phyloP scores from a whole-genome alignment of 2,888 invertebrate species.

The Stenoptilia bipunctidactyla region DNA sequence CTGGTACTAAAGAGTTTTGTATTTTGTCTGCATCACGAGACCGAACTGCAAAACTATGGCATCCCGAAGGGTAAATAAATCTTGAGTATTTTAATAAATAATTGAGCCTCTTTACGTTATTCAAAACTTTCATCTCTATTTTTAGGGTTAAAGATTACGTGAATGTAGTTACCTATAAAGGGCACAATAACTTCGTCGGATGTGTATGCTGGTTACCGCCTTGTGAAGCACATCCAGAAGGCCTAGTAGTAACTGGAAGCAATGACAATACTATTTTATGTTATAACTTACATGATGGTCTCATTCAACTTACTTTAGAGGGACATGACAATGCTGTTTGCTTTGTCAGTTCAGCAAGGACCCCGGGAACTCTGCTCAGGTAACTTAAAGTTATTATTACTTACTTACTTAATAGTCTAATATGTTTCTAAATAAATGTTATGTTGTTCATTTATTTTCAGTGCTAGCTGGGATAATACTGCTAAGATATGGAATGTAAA shows the following conservation, averaged over 20 bases:
- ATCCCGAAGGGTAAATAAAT: slow-evolving; percentile 75
- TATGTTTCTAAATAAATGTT: no score
- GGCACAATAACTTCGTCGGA: slow-evolving; percentile 89
- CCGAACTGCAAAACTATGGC: slow-evolving; percentile 89
- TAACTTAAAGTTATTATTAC: slow-evolving; percentile 17
- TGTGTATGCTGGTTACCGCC: slow-evolving; percentile 84
- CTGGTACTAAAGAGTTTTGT: slow-evolving; percentile 74
- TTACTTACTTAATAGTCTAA: not conserved
- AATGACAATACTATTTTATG: slow-evolving; percentile 88
- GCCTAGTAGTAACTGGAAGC: slow-evolving; percentile 89
- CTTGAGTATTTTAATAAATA: slow-evolving; percentile 1
- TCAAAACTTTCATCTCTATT: slow-evolving; percentile 1
- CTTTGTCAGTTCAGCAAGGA: slow-evolving; percentile 49
- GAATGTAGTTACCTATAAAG: slow-evolving; percentile 77
- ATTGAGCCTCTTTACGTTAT: not conserved
- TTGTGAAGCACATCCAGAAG: slow-evolving; percentile 77
- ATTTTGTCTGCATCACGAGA: slow-evolving; percentile 92
- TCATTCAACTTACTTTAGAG: slow-evolving; percentile 77
- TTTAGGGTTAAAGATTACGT: slow-evolving; percentile 72
- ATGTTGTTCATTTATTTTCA: slow-evolving; percentile 27
- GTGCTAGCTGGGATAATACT: slow-evolving; percentile 94
- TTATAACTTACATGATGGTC: slow-evolving; percentile 78
- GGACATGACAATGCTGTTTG: slow-evolving; percentile 85
- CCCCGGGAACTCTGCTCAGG: slow-evolving; percentile 55
- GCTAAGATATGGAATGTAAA: slow-evolving; percentile 85